Evolutionary conservation across 2,797 vertebrate species (phyloP).

Genomic region (Coranthus polyacanthus): DNA sequence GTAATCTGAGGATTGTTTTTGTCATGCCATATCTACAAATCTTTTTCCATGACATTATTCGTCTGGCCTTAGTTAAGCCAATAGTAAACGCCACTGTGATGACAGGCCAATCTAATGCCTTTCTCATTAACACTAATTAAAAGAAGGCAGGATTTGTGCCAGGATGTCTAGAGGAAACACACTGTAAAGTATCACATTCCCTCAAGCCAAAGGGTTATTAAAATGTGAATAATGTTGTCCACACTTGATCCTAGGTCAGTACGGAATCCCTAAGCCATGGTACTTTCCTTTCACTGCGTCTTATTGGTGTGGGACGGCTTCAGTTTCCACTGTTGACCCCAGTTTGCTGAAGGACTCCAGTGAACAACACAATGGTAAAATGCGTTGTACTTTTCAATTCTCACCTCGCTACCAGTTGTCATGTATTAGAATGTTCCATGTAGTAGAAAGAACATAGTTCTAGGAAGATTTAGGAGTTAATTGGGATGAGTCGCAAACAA

Average conservation of each 20-base stretch:
- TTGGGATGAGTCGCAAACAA: conserved; percentile 57
- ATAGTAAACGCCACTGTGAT: conserved; percentile 9
- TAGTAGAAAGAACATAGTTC: conserved; percentile 22
- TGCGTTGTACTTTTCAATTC: conserved; percentile 3
- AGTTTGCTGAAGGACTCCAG: conserved; percentile 71
- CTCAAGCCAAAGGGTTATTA: conserved; percentile 42
- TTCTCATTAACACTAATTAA: conserved; percentile 53
- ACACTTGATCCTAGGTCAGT: conserved; percentile 89
- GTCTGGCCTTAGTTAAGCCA: conserved; percentile 2
- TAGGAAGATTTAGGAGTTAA: conserved; percentile 50
- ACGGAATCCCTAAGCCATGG: conserved; percentile 94
- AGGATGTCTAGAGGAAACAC: conserved; percentile 36
- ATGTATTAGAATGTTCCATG: conserved; percentile 1
- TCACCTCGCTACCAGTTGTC: background rate
- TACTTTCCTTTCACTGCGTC: conserved; percentile 94
- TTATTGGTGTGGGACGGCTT: conserved; percentile 90
- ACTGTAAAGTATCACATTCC: conserved; percentile 31
- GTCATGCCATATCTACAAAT: background rate
- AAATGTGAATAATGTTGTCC: conserved; percentile 54
- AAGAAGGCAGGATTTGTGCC: conserved; percentile 40
- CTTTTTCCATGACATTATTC: conserved; percentile 2
- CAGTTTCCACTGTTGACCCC: conserved; percentile 59
- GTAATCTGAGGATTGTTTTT: background rate
- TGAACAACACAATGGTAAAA: conserved; percentile 75
- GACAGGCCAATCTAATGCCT: conserved; percentile 25